Base-by-base conservation (phyloP, 2,113 vertebrate species). In the Ptyas mucosa region DNA sequence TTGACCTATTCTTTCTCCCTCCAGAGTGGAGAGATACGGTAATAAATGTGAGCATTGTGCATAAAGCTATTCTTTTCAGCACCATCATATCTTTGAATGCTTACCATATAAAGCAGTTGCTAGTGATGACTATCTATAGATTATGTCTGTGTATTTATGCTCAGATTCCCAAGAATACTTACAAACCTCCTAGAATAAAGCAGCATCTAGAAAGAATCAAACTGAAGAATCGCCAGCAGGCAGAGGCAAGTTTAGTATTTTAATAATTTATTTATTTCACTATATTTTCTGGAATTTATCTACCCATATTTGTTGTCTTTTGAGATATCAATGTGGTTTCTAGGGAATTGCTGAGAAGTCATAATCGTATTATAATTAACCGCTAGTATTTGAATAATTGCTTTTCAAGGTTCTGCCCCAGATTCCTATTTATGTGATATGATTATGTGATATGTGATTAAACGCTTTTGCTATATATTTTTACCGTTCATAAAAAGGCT, bases 131-230 rank as follows among this genome's bases (percentile, higher is more conserved):
- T 81, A 39, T 8, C 69, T 88, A 26, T 53, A 88, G 12, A 24
- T 88, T 34, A 34, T 26, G 14, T 34, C 23, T 57, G 8, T 57
- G 20, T 85, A 8, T 58, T 43, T 89, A 43, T 53, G 20, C 53
- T 53, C 29, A 99, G 99, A 97, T 99, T 91, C 99, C 98, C 94
- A 90, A 57, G 93, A 97, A 96, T 94, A 99, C 97, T 51, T 98
- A 99, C 94, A 98, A 89, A 95, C 81, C 95, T 88, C 98, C 99
- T 81, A 98, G 96, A 93, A 98, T 98, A 95, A 96, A 93, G 75
- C 95, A 97, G 87, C 94, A 96, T n/a, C 96, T 99, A 21, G 96
- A 98, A 69, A 95, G 97, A 91, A 94, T 97, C 53, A 99, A 97
- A 96, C 91, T 93, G 69, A 97, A 94, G 92, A 99, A 99, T 91